A percentile compares a stretch with the other conserved stretches of the same genome.
Evolutionary conservation across 2,113 vertebrate genomes (phyloP).

Genomic region (Genyomyrus donnyi): DNA sequence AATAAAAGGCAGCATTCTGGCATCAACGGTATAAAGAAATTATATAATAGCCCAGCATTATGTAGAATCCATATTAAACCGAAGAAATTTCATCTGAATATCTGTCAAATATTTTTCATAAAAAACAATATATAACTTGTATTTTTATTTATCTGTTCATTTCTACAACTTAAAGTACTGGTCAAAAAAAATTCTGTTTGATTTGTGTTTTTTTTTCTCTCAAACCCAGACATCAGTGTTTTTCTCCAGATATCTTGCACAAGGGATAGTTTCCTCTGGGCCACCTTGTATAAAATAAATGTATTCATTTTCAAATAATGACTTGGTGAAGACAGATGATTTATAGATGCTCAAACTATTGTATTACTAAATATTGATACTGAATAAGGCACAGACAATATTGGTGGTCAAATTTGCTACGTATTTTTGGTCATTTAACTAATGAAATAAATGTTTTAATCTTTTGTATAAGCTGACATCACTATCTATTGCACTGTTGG

Average conservation of each 20-base stretch:
- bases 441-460: not conserved
- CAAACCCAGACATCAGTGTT: not conserved
- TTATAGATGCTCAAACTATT: not conserved
- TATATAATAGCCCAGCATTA: not conserved
- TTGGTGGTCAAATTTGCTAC: slow-evolving; percentile 7
- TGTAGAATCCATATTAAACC: not conserved
- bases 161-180: not conserved
- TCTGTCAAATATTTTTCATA: not conserved
- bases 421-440: slow-evolving; percentile 12
- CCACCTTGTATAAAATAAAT: not conserved
- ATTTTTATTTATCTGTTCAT: not conserved
- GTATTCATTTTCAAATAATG: not conserved
- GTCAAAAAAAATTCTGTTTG: not conserved
- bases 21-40: not conserved
- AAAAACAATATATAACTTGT: not conserved
- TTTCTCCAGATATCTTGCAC: not conserved
- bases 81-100: not conserved
- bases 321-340: not conserved
- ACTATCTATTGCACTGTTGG: not conserved
- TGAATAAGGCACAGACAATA: slow-evolving; percentile 7
- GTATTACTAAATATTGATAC: slow-evolving; percentile 9
- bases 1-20: slow-evolving; percentile 6
- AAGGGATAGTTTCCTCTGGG: not conserved
- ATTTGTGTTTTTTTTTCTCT: not conserved
- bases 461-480: not conserved